phyloP scores from a whole-genome alignment of 1,140 invertebrate species.

The Zaprionus ghesquierei region DNA sequence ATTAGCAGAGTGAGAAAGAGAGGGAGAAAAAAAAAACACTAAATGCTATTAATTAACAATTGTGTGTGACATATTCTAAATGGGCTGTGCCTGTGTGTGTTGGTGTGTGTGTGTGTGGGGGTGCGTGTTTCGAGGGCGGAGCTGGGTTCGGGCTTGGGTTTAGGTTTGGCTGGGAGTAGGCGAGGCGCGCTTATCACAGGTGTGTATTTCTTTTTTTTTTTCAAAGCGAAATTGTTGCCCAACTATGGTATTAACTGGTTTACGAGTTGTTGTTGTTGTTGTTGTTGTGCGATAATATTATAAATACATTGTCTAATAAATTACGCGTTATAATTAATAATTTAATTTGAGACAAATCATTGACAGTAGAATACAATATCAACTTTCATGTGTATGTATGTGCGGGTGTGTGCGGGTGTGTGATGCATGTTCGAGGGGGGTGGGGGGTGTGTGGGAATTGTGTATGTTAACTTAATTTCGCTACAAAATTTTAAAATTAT shows the following conservation, averaged over 20 bases:
- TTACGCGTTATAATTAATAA: slow-evolving; percentile 37
- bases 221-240: background rate
- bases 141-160: slow-evolving; percentile 2
- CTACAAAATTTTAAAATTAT: slow-evolving; percentile 23
- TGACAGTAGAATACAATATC: slow-evolving; percentile 51
- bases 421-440: slow-evolving; percentile 5
- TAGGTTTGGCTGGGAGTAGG: background rate
- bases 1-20: slow-evolving; percentile 48
- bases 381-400: slow-evolving; percentile 18
- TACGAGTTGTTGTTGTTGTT: slow-evolving; percentile 9
- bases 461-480: slow-evolving; percentile 18
- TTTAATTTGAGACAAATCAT: slow-evolving; percentile 69
- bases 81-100: slow-evolving; percentile 25
- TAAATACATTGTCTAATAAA: slow-evolving; percentile 53
- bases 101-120: slow-evolving; percentile 6
- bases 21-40: slow-evolving; percentile 39
- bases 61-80: slow-evolving; percentile 59
- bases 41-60: slow-evolving; percentile 62
- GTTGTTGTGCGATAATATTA: slow-evolving; percentile 19
- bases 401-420: slow-evolving; percentile 5
- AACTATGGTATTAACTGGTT: background rate
- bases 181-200: background rate
- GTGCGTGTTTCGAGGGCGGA: background rate
- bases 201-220: background rate
- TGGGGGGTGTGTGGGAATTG: background rate